phyloP scores from a whole-genome alignment of 2,888 invertebrate species.

The Steinernema scapterisci region DNA sequence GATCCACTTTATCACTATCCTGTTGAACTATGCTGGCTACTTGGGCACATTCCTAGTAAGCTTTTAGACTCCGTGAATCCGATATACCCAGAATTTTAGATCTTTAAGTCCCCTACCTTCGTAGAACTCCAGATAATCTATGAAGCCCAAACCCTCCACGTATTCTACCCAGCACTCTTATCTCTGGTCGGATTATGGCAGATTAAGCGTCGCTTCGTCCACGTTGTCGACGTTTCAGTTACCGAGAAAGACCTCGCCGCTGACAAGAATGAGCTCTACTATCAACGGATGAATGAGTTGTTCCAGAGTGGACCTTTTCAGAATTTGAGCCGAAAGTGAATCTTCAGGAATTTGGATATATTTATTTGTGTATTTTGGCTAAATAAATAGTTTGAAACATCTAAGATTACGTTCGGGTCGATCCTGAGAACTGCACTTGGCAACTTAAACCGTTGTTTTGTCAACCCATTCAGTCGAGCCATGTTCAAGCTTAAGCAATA shows the following conservation, averaged over 20 bases:
- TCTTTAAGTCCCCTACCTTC: background rate
- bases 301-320: conserved; percentile 3
- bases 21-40: background rate
- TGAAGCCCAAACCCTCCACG: background rate
- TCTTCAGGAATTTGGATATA: no score
- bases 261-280: background rate
- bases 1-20: conserved; percentile 5
- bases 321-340: background rate
- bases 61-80: no score
- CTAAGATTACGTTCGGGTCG: no score
- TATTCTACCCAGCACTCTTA: background rate
- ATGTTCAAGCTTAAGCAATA: no score
- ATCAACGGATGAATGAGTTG: conserved; percentile 9
- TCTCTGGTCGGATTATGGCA: background rate
- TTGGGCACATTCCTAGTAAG: background rate
- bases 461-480: no score
- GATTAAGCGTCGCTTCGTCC: background rate
- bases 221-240: background rate
- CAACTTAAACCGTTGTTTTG: no score
- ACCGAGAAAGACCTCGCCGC: background rate
- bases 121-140: background rate
- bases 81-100: no score
- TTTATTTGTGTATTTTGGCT: background rate
- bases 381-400: no score
- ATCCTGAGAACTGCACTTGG: no score